phyloP scores from a whole-genome alignment of 2,888 invertebrate genomes.

The Drosophila peninsularis region DNA sequence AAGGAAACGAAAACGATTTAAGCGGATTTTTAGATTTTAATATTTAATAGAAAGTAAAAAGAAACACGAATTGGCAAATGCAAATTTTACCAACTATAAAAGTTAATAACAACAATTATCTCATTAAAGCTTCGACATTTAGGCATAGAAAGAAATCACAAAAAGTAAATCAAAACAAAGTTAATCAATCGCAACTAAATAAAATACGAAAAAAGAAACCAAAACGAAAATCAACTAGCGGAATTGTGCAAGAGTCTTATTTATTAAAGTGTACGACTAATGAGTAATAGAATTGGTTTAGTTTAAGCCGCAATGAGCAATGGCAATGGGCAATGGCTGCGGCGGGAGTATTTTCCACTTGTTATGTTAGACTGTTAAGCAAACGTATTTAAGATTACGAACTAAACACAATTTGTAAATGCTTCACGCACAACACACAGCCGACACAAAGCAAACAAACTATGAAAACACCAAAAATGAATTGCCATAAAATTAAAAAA shows the following conservation, averaged over 20 bases:
- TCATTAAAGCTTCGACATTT: slow-evolving; percentile 55
- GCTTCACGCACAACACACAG: slow-evolving; percentile 52
- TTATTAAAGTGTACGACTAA: slow-evolving; percentile 35
- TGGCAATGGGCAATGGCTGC: no score
- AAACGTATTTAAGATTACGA: slow-evolving; percentile 49
- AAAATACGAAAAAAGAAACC: slow-evolving; percentile 17
- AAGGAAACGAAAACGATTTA: slow-evolving; percentile 54
- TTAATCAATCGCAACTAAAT: slow-evolving; percentile 12
- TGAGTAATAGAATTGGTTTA: slow-evolving; percentile 41
- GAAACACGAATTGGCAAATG: slow-evolving; percentile 27
- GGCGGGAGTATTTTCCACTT: slow-evolving; percentile 64
- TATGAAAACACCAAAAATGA: slow-evolving; percentile 10
- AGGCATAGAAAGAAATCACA: slow-evolving; percentile 46
- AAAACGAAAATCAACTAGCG: slow-evolving; percentile 62
- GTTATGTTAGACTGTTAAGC: slow-evolving; percentile 68
- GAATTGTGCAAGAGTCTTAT: slow-evolving; percentile 73
- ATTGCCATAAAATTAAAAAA: background rate
- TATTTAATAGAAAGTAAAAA: slow-evolving; percentile 30
- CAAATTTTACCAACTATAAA: slow-evolving; percentile 23
- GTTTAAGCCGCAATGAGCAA: slow-evolving; percentile 63
- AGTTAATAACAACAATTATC: slow-evolving; percentile 42
- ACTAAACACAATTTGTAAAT: slow-evolving; percentile 64
- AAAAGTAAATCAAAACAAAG: slow-evolving; percentile 3
- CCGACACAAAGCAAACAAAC: background rate
- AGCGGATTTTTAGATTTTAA: slow-evolving; percentile 74